Evolutionary conservation across 2,888 invertebrate species (phyloP), one percentile per base, ranked within the genome.

Genomic region (Nephrocerus scutellatus): DNA sequence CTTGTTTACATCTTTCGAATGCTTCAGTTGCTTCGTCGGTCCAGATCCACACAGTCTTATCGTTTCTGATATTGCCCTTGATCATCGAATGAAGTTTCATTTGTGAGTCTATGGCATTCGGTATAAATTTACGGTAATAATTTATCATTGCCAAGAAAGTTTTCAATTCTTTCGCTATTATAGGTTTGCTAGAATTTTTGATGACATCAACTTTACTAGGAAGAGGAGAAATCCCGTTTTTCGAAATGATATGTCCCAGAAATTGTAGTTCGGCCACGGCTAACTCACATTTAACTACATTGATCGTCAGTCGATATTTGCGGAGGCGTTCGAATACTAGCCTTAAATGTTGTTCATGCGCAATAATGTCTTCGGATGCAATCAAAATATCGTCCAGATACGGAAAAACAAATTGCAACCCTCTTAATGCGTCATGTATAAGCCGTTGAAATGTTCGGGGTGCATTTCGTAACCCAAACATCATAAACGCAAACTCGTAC

Each of bases 301-400:
- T 55, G 9, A 57, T 43, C 1, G 34, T 19, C 1, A 58, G n/a
- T 1, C 53, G 49, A 24, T 44, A 46, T 12, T 54, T 29, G 6
- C 36, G 21, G 2, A 58, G 35, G 28, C 52, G 41, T 12, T 39
- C 10, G 9, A 56, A 47, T 6, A 56, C 41, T 6, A 6, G 7
- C 14, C 41, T n/a, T 2, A 56, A 16, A 23, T 55, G 52, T 12
- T 29, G n/a, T 28, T 29, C 13, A 26, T 55, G 54, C 15, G 52
- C 36, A 7, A 43, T 31, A 9, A 36, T 29, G 8, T 38, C 26
- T 8, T 15, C 5, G 3, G 55, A 53, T 7, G 51, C 49, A 3
- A 58, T 40, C 2, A 52, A 37, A 10, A 57, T 45, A 26, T 55
- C 55, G 30, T 57, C 57, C 1, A 57, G 16, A 30, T 57, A 59